Conservation (phyloP, 2,888 invertebrate genomes). For the Chrysolina haemoptera region DNA sequence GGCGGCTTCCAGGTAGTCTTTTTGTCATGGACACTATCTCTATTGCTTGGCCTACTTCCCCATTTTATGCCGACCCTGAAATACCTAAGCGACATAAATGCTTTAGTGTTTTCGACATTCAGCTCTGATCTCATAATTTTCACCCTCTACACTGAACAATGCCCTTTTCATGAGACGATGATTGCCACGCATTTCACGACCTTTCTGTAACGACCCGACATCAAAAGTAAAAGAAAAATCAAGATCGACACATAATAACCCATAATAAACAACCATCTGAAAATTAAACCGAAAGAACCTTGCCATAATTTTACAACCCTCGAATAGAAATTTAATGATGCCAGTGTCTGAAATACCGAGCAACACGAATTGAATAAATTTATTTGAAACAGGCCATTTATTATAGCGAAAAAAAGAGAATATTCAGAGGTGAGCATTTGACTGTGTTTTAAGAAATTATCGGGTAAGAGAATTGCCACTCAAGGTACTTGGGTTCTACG, state of each 20-base stretch:
- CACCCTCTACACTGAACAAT: not conserved
- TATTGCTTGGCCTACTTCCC: too few relatives aligned
- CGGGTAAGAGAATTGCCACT: too few relatives aligned
- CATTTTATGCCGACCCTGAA: too few relatives aligned
- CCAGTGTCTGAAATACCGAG: not conserved
- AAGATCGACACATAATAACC: conserved; percentile 8
- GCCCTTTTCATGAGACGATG: not conserved
- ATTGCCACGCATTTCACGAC: not conserved
- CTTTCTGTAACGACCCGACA: not conserved
- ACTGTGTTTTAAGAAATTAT: too few relatives aligned
- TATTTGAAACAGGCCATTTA: not conserved
- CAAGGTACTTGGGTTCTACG: too few relatives aligned
- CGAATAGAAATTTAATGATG: not conserved
- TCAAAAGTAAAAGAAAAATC: not conserved
- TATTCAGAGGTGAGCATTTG: too few relatives aligned
- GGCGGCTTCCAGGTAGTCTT: too few relatives aligned
- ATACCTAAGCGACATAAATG: not conserved
- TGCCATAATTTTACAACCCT: not conserved
- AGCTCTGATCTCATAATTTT: not conserved
- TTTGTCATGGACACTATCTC: too few relatives aligned
- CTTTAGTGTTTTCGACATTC: not conserved
- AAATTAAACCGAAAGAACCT: not conserved
- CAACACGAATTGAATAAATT: not conserved
- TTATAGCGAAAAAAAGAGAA: too few relatives aligned
- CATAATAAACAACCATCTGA: not conserved